phyloP scores from a whole-genome alignment of 2,888 invertebrate species.

The Eumerus sabulonum region DNA sequence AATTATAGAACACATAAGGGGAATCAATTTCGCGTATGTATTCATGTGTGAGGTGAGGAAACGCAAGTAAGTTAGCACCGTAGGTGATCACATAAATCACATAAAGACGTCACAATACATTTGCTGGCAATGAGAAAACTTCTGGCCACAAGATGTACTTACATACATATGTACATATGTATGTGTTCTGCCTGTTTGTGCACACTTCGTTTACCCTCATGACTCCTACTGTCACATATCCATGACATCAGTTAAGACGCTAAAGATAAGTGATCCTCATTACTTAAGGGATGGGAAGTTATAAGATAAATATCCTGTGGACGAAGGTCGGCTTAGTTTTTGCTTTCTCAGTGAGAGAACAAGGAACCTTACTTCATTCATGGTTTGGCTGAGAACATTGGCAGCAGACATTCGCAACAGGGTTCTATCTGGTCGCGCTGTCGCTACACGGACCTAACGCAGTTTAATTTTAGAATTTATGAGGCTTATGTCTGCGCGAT shows the following conservation, averaged over 20 bases:
- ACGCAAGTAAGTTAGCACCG: slow-evolving; percentile 56
- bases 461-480: slow-evolving; percentile 67
- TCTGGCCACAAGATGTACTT: slow-evolving; percentile 59
- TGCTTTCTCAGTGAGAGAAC: slow-evolving; percentile 1
- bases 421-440: slow-evolving; percentile 59
- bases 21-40: background rate
- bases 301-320: slow-evolving; percentile 51
- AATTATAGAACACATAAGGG: slow-evolving; percentile 23
- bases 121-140: slow-evolving; percentile 48
- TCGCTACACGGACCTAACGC: slow-evolving; percentile 64
- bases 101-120: slow-evolving; percentile 61
- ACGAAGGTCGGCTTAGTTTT: slow-evolving; percentile 41
- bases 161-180: too few relatives aligned
- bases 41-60: slow-evolving; percentile 1
- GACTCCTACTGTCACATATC: slow-evolving; percentile 63
- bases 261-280: slow-evolving; percentile 66
- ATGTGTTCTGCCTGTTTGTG: slow-evolving; percentile 15
- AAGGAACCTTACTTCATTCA: slow-evolving; percentile 54
- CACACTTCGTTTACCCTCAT: slow-evolving; percentile 50
- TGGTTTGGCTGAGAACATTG: slow-evolving; percentile 51
- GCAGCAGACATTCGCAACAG: slow-evolving; percentile 68
- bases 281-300: slow-evolving; percentile 61
- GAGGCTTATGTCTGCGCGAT: slow-evolving; percentile 64
- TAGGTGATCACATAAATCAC: slow-evolving; percentile 67
- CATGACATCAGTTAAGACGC: slow-evolving; percentile 60